These are phyloP conservation scores for Amphiprion clarkii DNA, from an alignment of 2,797 vertebrate species.

Conservation along the genomic window DNA sequence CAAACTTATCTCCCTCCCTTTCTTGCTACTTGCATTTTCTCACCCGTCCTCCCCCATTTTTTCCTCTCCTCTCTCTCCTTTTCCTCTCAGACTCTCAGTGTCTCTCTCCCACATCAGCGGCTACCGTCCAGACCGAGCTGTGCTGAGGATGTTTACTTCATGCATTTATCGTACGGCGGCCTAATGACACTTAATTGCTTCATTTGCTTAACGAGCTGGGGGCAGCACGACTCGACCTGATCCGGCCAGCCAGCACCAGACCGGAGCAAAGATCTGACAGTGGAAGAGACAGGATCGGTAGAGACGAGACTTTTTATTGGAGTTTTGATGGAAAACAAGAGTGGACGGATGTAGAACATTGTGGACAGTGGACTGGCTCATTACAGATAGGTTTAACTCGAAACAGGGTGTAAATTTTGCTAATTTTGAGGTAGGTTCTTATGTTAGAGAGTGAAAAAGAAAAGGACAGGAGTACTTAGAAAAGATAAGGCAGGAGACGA, in stretches of 20 bases:
- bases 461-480: too few relatives aligned
- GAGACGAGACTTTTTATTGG: not conserved
- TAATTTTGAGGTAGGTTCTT: too few relatives aligned
- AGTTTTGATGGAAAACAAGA: conserved; percentile 8
- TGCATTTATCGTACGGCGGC: conserved; percentile 69
- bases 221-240: not conserved
- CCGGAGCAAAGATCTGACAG: conserved; percentile 19
- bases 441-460: too few relatives aligned
- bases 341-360: not conserved
- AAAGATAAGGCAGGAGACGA: too few relatives aligned
- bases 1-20: conserved; percentile 57
- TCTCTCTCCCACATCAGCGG: conserved; percentile 41
- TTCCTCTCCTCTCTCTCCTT: conserved; percentile 20
- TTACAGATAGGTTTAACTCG: too few relatives aligned
- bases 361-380: too few relatives aligned
- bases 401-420: not conserved
- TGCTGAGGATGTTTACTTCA: conserved; percentile 82
- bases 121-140: conserved; percentile 22
- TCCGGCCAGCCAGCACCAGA: not conserved
- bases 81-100: conserved; percentile 16
- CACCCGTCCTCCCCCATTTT: conserved; percentile 25
- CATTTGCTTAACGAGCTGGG: conserved; percentile 67
- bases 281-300: conserved; percentile 1
- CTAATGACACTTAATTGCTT: conserved; percentile 84
- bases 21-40: conserved; percentile 32